Conservation (phyloP, 1,140 invertebrate genomes). For the Eueides isabella region DNA sequence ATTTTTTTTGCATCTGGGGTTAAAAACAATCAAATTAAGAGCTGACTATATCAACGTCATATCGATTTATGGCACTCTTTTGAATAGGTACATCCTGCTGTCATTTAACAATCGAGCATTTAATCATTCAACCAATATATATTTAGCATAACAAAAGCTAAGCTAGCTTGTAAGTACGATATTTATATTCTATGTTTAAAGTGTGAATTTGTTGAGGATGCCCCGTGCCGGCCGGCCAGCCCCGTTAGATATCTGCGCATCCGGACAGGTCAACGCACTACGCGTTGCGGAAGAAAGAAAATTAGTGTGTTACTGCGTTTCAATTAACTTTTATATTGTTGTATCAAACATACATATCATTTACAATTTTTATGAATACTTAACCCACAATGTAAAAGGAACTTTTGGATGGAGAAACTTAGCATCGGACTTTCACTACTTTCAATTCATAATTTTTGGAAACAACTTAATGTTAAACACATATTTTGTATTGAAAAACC, state of each 20-base stretch:
- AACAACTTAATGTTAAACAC: too few relatives aligned
- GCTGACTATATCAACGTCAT: not conserved
- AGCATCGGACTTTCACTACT: too few relatives aligned
- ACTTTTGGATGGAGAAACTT: too few relatives aligned
- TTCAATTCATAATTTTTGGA: too few relatives aligned
- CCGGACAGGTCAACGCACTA: slow-evolving; percentile 42
- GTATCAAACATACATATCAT: not conserved
- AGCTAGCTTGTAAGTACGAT: not conserved
- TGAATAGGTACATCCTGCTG: not conserved
- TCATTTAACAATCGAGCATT: not conserved
- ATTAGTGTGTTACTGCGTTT: slow-evolving; percentile 33
- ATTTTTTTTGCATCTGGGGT: not conserved
- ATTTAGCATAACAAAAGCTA: slow-evolving; percentile 23
- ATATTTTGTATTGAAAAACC: too few relatives aligned
- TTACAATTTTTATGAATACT: too few relatives aligned
- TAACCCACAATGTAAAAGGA: too few relatives aligned
- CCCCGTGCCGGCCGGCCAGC: slow-evolving; percentile 26
- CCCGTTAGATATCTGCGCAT: slow-evolving; percentile 43
- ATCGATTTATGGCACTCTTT: not conserved
- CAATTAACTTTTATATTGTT: not conserved
- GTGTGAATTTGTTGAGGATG: slow-evolving; percentile 34
- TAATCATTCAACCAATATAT: slow-evolving; percentile 14
- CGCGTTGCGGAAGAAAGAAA: slow-evolving; percentile 45
- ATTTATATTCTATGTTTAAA: slow-evolving; percentile 22
- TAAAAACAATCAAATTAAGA: not conserved